phyloP scores from a whole-genome alignment of 2,797 vertebrate genomes.

The Percopsis omiscomaycus region DNA sequence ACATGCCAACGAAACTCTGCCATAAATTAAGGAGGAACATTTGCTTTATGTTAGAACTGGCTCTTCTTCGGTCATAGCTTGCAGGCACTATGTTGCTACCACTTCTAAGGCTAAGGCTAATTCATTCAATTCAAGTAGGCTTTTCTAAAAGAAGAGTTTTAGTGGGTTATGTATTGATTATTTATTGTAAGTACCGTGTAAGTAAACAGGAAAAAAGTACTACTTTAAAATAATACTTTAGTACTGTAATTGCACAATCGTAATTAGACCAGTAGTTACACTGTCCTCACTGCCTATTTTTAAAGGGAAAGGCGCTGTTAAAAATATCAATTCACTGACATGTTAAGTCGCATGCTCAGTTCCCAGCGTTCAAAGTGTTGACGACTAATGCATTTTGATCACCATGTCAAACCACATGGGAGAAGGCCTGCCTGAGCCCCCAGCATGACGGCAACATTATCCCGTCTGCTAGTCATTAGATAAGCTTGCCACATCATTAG shows the following conservation, averaged over 20 bases:
- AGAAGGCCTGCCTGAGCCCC: background rate
- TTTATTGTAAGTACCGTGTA: no score
- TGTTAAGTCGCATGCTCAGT: background rate
- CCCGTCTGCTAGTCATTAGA: slow-evolving; percentile 23
- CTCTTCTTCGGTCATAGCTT: slow-evolving; percentile 11
- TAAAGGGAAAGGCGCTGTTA: background rate
- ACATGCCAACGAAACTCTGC: slow-evolving; percentile 14
- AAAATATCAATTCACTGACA: slow-evolving; percentile 13
- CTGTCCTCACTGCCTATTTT: no score
- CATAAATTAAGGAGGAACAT: slow-evolving; percentile 13
- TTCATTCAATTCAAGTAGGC: no score
- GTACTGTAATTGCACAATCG: no score
- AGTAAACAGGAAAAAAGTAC: no score
- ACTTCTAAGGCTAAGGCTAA: background rate
- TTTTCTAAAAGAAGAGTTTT: background rate
- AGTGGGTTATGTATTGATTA: background rate
- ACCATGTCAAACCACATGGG: slow-evolving; percentile 3
- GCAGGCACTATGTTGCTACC: background rate
- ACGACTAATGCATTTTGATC: slow-evolving; percentile 17
- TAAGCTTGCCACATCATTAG: slow-evolving; percentile 31
- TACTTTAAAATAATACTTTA: no score
- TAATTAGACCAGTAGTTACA: no score
- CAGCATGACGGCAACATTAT: slow-evolving; percentile 18
- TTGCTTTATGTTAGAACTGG: background rate
- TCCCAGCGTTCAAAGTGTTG: slow-evolving; percentile 6